Conservation (phyloP, 2,113 vertebrate genomes). For the Machaerirhynchus nigripectus region DNA sequence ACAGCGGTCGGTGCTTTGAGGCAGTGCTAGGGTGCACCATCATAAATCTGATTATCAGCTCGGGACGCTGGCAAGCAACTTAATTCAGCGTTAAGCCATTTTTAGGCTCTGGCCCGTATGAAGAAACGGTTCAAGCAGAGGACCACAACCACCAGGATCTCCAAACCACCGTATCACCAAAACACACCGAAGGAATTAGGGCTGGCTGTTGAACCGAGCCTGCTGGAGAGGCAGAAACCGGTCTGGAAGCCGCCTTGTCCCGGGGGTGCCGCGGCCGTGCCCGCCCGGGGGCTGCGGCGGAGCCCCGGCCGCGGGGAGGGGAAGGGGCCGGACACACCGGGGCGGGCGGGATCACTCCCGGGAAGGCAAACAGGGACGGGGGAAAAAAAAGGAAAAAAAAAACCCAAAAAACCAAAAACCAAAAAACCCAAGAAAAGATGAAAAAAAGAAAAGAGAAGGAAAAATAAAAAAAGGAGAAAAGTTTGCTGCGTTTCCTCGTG, state of each 20-base stretch:
- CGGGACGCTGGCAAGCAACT: neutral
- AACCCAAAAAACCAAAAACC: no score
- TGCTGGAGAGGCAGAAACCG: neutral
- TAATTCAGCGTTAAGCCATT: neutral
- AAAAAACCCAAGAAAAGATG: rapidly evolving
- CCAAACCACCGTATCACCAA: neutral
- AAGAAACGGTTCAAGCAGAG: neutral
- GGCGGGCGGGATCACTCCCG: neutral
- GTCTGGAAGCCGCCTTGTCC: neutral
- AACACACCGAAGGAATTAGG: neutral
- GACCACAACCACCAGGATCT: neutral
- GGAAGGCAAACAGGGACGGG: no score
- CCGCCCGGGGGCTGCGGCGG: neutral
- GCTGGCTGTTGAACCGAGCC: neutral
- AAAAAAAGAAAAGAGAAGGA: rapidly evolving
- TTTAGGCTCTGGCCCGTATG: neutral
- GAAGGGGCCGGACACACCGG: neutral
- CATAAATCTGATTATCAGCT: neutral
- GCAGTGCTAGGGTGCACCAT: neutral
- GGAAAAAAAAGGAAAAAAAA: neutral
- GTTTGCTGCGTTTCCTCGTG: neutral
- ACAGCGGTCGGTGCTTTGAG: neutral
- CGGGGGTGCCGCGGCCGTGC: neutral
- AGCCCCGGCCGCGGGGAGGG: neutral
- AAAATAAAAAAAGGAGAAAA: neutral